phyloP scores from a whole-genome alignment of 2,888 invertebrate species.

The Theretra japonica region DNA sequence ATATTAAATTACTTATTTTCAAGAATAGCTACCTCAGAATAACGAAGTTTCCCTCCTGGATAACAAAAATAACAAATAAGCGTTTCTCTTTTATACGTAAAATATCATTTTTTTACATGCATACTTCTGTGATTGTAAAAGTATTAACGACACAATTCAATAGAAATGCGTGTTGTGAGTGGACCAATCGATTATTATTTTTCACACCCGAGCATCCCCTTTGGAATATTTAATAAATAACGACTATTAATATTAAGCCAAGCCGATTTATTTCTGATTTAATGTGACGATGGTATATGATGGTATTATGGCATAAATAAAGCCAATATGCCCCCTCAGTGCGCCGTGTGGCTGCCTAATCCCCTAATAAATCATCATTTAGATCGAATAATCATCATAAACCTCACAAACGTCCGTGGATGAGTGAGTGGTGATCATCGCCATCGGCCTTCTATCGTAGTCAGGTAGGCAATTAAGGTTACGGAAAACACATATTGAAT shows the following conservation, averaged over 20 bases:
- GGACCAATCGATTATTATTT: slow-evolving; percentile 3
- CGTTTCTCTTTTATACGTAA: slow-evolving; percentile 8
- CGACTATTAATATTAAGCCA: slow-evolving; percentile 60
- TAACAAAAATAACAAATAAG: slow-evolving; percentile 27
- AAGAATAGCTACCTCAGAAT: slow-evolving; percentile 35
- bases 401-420: slow-evolving; percentile 59
- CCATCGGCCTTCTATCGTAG: slow-evolving; percentile 33
- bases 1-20: slow-evolving; percentile 56
- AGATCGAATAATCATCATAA: slow-evolving; percentile 82
- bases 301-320: slow-evolving; percentile 75
- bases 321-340: slow-evolving; percentile 73
- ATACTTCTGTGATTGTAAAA: not conserved
- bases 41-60: slow-evolving; percentile 21
- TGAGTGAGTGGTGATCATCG: slow-evolving; percentile 50
- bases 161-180: not conserved
- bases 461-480: slow-evolving; percentile 3
- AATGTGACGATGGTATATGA: slow-evolving; percentile 54
- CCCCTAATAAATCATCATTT: slow-evolving; percentile 83
- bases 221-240: slow-evolving; percentile 41
- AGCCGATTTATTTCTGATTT: slow-evolving; percentile 69
- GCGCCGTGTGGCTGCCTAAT: slow-evolving; percentile 77
- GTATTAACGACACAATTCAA: not conserved
- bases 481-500: not conserved
- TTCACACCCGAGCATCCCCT: slow-evolving; percentile 5
- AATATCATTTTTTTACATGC: not conserved